A percentile compares a stretch with the other conserved stretches of the same genome.
Evolutionary conservation across 2,888 invertebrate species (phyloP).

Genomic region (Drosophila merina): DNA sequence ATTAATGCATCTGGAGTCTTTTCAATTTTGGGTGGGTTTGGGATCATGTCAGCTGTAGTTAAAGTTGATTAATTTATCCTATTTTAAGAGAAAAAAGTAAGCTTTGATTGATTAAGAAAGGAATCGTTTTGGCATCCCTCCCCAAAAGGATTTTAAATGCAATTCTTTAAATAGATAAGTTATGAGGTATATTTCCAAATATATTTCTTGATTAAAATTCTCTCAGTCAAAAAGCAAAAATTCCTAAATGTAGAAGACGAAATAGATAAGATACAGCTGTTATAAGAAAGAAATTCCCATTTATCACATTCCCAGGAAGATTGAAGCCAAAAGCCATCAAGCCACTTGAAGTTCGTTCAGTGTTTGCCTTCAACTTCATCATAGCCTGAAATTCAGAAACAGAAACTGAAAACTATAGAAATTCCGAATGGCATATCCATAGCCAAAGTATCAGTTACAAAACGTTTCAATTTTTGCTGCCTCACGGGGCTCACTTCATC

Average conservation of each 20-base stretch:
- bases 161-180: too few species aligned
- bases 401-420: slow-evolving; percentile 20
- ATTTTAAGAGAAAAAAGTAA: slow-evolving; percentile 3
- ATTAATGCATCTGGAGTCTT: slow-evolving; percentile 14
- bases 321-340: slow-evolving; percentile 25
- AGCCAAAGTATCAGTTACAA: slow-evolving; percentile 70
- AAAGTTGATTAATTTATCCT: slow-evolving; percentile 6
- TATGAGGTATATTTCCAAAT: too few species aligned
- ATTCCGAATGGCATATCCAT: slow-evolving; percentile 18
- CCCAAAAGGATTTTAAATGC: too few species aligned
- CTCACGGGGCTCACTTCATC: slow-evolving; percentile 51
- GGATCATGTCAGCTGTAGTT: neutral
- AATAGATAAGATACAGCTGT: neutral
- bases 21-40: neutral
- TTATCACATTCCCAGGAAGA: slow-evolving; percentile 21
- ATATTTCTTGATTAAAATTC: too few species aligned
- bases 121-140: too few species aligned
- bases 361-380: slow-evolving; percentile 72
- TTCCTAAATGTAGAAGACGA: too few species aligned
- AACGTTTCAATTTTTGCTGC: slow-evolving; percentile 75
- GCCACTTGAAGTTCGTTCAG: slow-evolving; percentile 41
- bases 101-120: neutral
- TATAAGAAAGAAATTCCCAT: slow-evolving; percentile 7
- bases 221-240: too few species aligned
- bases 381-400: slow-evolving; percentile 36